These are phyloP conservation scores for Machimus rusticus DNA, from an alignment of 2,888 invertebrate species.

Conservation along the genomic window DNA sequence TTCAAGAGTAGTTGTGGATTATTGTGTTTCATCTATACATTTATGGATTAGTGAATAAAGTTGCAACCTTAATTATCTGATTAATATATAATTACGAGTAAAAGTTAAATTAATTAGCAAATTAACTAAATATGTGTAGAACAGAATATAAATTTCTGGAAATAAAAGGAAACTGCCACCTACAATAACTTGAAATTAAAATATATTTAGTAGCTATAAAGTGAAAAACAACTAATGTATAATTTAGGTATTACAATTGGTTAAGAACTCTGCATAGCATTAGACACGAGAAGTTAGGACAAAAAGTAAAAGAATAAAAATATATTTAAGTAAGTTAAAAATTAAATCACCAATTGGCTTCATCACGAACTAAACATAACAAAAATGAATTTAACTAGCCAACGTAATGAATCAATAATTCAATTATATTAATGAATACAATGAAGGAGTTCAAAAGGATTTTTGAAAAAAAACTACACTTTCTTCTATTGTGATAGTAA, in stretches of 20 bases:
- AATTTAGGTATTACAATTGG: neutral
- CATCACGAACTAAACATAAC: neutral
- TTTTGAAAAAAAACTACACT: constrained; percentile 1
- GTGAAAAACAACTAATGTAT: neutral
- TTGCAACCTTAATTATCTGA: neutral
- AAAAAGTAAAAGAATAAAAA: neutral
- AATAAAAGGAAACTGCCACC: constrained; percentile 31
- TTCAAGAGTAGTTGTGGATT: neutral
- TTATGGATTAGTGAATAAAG: neutral
- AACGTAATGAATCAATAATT: constrained; percentile 14
- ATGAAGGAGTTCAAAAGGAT: neutral
- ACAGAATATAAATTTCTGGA: neutral
- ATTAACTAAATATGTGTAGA: neutral
- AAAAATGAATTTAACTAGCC: constrained; percentile 5
- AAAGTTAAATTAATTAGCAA: neutral
- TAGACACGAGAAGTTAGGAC: neutral
- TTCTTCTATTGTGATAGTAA: constrained; percentile 36
- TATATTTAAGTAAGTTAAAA: neutral
- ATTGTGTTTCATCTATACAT: neutral
- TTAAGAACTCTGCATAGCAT: constrained; percentile 1
- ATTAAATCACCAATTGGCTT: constrained; percentile 14
- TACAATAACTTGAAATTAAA: constrained; percentile 28
- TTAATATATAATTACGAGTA: neutral
- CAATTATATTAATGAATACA: neutral
- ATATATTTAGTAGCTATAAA: constrained; percentile 10